These are phyloP conservation scores for Xestoiulus laeticollis DNA, from an alignment of 2,888 invertebrate genomes.

Conservation along the genomic window DNA sequence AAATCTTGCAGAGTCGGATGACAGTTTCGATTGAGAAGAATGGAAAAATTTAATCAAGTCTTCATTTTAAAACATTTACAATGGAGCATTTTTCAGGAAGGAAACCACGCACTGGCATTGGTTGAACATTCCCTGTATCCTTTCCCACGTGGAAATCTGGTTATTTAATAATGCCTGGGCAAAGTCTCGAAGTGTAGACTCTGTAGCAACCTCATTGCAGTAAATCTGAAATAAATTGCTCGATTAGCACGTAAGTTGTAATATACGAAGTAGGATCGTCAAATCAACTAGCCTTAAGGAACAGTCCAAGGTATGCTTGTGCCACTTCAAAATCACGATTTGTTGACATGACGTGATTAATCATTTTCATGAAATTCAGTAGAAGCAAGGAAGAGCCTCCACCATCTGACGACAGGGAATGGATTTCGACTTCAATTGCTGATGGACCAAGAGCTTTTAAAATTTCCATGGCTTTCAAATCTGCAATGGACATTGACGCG, in stretches of 20 bases:
- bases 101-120: slow-evolving; percentile 50
- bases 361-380: slow-evolving; percentile 79
- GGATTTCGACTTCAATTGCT: slow-evolving; percentile 86
- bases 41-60: no score
- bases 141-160: slow-evolving; percentile 51
- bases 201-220: slow-evolving; percentile 40
- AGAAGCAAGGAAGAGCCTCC: slow-evolving; percentile 78
- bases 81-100: slow-evolving; percentile 53
- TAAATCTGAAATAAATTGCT: slow-evolving; percentile 49
- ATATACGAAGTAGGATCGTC: not conserved
- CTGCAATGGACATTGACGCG: not conserved
- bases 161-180: not conserved
- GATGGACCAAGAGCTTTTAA: slow-evolving; percentile 81
- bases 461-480: slow-evolving; percentile 66
- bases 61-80: slow-evolving; percentile 9
- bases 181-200: slow-evolving; percentile 34
- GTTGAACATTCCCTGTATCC: slow-evolving; percentile 48
- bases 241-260: slow-evolving; percentile 39
- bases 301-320: slow-evolving; percentile 87
- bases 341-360: slow-evolving; percentile 75
- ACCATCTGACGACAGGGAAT: slow-evolving; percentile 77
- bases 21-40: not conserved
- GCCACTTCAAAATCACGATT: slow-evolving; percentile 88
- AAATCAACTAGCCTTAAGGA: slow-evolving; percentile 73
- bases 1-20: not conserved